Percentiles rank a stretch among this genome's conserved stretches.
Evolutionary conservation across 2,113 vertebrate species (phyloP).

Genomic region (Amblyopsis rosae): DNA sequence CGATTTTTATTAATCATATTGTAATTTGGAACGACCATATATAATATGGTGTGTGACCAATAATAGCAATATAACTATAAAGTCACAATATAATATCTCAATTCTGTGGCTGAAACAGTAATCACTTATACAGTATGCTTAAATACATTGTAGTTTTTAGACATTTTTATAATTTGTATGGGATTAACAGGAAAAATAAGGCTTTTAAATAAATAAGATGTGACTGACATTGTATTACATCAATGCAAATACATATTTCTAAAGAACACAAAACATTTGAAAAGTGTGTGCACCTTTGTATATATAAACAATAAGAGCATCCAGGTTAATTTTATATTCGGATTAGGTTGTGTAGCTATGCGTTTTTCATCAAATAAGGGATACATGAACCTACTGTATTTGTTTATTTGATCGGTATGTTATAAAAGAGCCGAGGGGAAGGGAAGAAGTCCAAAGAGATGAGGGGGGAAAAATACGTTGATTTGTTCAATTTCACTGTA

Average conservation of each 20-base stretch:
- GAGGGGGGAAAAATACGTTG: constrained; percentile 25
- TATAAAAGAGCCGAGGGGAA: background rate
- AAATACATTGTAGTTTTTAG: too few relatives aligned
- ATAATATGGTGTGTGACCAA: too few relatives aligned
- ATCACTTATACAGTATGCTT: too few relatives aligned
- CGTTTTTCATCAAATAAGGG: constrained; percentile 30
- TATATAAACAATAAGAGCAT: constrained; percentile 17
- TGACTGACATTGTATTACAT: background rate
- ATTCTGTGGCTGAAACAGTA: too few relatives aligned
- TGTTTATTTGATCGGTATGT: background rate
- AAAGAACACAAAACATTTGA: background rate
- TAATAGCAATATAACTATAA: too few relatives aligned
- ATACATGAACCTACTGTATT: background rate
- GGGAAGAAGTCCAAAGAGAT: background rate
- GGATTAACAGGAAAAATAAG: too few relatives aligned
- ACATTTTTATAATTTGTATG: too few relatives aligned
- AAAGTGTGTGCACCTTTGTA: background rate
- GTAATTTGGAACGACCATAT: too few relatives aligned
- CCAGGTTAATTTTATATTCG: constrained; percentile 32
- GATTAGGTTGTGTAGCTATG: constrained; percentile 4
- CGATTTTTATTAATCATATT: too few relatives aligned
- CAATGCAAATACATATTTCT: background rate
- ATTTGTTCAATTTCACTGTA: constrained; percentile 59
- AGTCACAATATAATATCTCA: too few relatives aligned
- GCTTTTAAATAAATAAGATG: background rate